A percentile compares a stretch with the other conserved stretches of the same genome.
Conservation (phyloP, 1,140 invertebrate genomes). For the Mactra quadrangularis region DNA sequence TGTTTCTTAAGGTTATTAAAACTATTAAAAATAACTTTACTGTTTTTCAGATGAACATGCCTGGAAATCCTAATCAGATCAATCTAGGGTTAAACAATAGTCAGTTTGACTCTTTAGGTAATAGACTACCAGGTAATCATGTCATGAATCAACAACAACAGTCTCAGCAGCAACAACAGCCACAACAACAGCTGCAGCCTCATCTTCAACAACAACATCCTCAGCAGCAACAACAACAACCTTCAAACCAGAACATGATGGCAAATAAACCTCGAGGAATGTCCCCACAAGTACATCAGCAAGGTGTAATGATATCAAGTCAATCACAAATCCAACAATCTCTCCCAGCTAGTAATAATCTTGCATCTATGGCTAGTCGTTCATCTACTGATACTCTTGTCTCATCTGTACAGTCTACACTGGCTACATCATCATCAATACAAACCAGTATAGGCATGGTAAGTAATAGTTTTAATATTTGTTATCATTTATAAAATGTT, state of each 20-base stretch:
- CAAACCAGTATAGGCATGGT: conserved; percentile 48
- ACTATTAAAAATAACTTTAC: too few species aligned
- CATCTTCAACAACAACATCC: conserved; percentile 41
- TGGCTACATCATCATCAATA: conserved; percentile 34
- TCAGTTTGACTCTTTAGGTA: conserved; percentile 47
- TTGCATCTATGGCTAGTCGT: conserved; percentile 46
- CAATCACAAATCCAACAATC: conserved; percentile 43
- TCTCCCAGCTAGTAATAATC: conserved; percentile 40
- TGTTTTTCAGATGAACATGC: conserved; percentile 57
- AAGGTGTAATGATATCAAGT: conserved; percentile 11
- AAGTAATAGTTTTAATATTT: background rate
- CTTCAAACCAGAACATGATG: conserved; percentile 6
- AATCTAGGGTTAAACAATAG: conserved; percentile 22
- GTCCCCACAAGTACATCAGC: conserved; percentile 35
- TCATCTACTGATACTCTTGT: conserved; percentile 49
- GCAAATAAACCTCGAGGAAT: conserved; percentile 25
- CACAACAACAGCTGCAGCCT: conserved; percentile 63
- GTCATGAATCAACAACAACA: conserved; percentile 55
- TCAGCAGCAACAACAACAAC: conserved; percentile 36
- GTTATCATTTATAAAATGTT: too few species aligned
- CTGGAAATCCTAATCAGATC: conserved; percentile 53
- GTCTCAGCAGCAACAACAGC: conserved; percentile 68
- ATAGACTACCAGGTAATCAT: conserved; percentile 31
- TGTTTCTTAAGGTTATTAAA: too few species aligned
- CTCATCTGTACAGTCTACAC: conserved; percentile 28